phyloP scores from a whole-genome alignment of 1,140 invertebrate genomes.

The Macrostomum lignano region DNA sequence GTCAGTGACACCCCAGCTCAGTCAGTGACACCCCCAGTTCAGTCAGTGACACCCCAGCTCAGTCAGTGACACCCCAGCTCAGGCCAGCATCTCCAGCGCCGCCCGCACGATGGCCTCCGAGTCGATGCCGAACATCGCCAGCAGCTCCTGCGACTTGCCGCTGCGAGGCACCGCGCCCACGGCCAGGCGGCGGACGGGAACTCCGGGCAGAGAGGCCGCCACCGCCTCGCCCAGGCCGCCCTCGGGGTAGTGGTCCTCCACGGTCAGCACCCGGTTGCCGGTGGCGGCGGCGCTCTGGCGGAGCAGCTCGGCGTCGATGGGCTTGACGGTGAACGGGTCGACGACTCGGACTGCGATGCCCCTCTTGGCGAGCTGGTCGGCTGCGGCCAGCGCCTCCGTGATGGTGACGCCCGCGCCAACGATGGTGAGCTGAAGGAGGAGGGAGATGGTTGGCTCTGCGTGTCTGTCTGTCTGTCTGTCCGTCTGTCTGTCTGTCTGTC shows the following conservation, averaged over 20 bases:
- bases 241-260: conserved; percentile 85
- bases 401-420: conserved; percentile 74
- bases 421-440: no score
- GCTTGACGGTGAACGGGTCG: conserved; percentile 83
- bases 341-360: conserved; percentile 44
- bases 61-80: no score
- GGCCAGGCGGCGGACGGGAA: background rate
- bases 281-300: conserved; percentile 45
- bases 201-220: background rate
- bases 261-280: conserved; percentile 54
- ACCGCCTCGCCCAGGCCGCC: conserved; percentile 29
- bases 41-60: no score
- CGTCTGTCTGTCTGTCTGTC: no score
- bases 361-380: conserved; percentile 38
- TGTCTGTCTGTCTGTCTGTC: no score
- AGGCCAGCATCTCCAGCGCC: no score
- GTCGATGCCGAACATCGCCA: conserved; percentile 8
- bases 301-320: conserved; percentile 51
- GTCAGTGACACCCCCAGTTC: no score
- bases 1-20: no score
- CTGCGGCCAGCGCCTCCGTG: conserved; percentile 57
- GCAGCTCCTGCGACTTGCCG: conserved; percentile 9
- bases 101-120: background rate
- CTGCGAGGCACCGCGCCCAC: conserved; percentile 8
- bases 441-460: no score